These are phyloP conservation scores for Plodia interpunctella DNA, from an alignment of 1,140 invertebrate species.

Conservation along the genomic window DNA sequence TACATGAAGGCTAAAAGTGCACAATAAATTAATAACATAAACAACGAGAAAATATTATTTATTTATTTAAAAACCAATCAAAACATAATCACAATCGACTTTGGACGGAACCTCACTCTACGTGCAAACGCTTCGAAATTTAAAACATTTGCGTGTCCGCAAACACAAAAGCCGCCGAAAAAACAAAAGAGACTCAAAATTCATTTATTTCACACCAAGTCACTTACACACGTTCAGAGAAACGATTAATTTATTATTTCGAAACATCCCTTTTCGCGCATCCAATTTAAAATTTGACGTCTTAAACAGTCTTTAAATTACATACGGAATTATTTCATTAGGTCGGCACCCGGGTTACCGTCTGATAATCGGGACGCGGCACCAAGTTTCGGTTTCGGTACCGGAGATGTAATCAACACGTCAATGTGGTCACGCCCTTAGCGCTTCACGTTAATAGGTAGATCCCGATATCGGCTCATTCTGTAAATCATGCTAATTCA, in stretches of 20 bases:
- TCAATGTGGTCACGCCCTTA: conserved; percentile 59
- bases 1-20: no score
- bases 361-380: conserved; percentile 41
- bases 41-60: no score
- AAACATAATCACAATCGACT: no score
- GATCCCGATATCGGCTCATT: conserved; percentile 57
- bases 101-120: no score
- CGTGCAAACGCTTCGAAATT: not conserved
- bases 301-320: conserved; percentile 75
- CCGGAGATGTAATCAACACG: conserved; percentile 65
- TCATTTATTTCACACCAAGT: conserved; percentile 45
- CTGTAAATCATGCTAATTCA: conserved; percentile 32
- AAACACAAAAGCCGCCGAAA: not conserved
- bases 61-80: no score
- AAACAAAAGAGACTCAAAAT: conserved; percentile 36
- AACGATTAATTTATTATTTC: conserved; percentile 72
- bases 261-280: conserved; percentile 63
- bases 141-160: not conserved
- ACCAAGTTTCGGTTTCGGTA: conserved; percentile 57
- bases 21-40: no score
- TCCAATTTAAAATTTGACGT: conserved; percentile 76
- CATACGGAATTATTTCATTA: conserved; percentile 72
- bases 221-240: conserved; percentile 49
- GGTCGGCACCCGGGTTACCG: conserved; percentile 41
- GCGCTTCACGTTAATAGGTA: conserved; percentile 62